phyloP scores from a whole-genome alignment of 2,113 vertebrate genomes.

The Psettodes erumei region DNA sequence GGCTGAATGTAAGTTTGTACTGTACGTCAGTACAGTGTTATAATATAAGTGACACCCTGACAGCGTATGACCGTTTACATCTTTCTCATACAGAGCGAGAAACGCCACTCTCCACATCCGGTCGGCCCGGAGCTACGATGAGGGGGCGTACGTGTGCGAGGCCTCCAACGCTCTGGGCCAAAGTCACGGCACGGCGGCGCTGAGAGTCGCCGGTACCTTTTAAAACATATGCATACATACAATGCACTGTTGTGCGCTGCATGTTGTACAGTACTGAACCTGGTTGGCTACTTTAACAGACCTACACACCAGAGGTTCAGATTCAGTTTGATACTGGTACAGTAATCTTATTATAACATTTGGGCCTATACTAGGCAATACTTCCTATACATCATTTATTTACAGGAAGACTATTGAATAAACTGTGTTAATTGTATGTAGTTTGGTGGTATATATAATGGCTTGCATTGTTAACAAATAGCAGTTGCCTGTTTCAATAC shows the following conservation, averaged over 20 bases:
- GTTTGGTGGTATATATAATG: no score
- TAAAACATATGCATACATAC: neutral
- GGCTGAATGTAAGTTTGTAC: neutral
- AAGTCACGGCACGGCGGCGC: conserved; percentile 59
- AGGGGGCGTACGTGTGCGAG: conserved; percentile 80
- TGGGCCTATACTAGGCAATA: no score
- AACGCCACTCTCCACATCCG: conserved; percentile 81
- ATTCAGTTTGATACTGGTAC: neutral
- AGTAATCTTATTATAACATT: no score
- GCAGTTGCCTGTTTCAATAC: no score
- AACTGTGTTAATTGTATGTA: no score
- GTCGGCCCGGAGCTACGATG: conserved; percentile 78
- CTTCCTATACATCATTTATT: no score
- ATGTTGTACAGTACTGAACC: neutral
- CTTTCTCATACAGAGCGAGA: conserved; percentile 66
- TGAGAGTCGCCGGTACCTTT: conserved; percentile 80
- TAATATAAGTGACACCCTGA: neutral
- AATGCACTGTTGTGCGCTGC: neutral
- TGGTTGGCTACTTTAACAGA: no score
- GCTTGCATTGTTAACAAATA: no score
- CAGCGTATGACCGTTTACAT: neutral
- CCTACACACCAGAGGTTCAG: neutral
- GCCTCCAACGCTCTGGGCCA: conserved; percentile 78
- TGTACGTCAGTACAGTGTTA: neutral
- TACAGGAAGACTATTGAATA: no score